Evolutionary conservation across 1,140 invertebrate genomes (phyloP), one percentile per base, ranked within the genome.

Genomic region (Theocolax elegans): DNA sequence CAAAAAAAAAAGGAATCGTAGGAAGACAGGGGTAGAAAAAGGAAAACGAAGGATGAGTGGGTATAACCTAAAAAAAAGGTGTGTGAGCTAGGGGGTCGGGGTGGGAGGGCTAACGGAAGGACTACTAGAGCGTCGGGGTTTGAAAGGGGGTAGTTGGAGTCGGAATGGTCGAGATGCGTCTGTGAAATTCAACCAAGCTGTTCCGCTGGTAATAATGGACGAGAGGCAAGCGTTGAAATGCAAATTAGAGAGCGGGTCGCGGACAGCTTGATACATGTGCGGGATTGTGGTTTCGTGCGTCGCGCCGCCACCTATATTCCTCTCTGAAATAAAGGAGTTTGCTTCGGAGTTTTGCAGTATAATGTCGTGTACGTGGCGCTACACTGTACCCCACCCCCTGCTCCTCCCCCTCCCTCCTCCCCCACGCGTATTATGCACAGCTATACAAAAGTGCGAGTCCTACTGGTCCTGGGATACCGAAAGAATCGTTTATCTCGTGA

Each of bases 211-310:
- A 78, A 79, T 81, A 84, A 83, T 82, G 81, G 81, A 83, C 80
- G 80, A 80, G 81, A 82, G 81, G 81, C 80, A 83, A 82, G 81
- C 82, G 81, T 83, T 83, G 81, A 84, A 84, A 84, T 84, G 82
- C 82, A 84, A 84, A 84, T 84, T 84, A 84, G 81, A 82, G 81
- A 81, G 79, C 77, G 79, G 76, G 78, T 82, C 82, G 81, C 75
- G 81, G 82, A 83, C 81, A 84, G 82, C 77, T 83, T 84, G 82
- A 84, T 84, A 82, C 82, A 83, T 83, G 81, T 84, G 81, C 81
- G 81, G 81, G 79, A 83, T 84, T 84, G 81, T 82, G 80, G 81
- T 83, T 81, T 80, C 77, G 80, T 78, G 76, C 81, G 79, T 81
- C 75, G 81, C 78, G 78, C 72, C 73, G 73, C 67, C 80, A 78